Conservation (phyloP, 1,140 invertebrate genomes). For the Oreohelix idahoensis region DNA sequence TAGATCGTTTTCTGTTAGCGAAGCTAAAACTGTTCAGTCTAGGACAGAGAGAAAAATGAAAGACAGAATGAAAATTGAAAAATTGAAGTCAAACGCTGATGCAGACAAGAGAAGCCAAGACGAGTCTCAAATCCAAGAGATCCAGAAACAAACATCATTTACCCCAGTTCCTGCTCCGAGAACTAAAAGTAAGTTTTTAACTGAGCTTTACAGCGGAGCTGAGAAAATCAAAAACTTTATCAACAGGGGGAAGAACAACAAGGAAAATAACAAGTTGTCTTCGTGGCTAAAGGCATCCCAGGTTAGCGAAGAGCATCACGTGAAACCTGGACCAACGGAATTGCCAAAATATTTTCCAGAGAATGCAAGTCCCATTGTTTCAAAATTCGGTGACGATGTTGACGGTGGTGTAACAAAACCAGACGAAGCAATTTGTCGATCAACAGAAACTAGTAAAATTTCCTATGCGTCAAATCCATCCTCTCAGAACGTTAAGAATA, state of each 20-base stretch:
- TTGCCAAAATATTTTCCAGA: no score
- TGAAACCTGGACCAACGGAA: no score
- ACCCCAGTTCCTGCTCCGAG: neutral
- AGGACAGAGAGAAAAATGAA: neutral
- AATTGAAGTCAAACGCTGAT: neutral
- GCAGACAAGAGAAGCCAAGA: neutral
- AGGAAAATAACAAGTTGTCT: neutral
- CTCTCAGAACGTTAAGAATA: no score
- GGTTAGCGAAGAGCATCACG: neutral
- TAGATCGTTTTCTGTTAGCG: neutral
- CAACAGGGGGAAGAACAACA: slow-evolving; percentile 7
- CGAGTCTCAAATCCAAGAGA: neutral
- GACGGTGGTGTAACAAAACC: no score
- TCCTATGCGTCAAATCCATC: no score
- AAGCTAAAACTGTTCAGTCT: neutral
- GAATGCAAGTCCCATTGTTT: no score
- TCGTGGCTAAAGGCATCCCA: neutral
- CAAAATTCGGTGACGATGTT: no score
- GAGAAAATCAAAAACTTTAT: slow-evolving; percentile 8
- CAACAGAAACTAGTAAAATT: no score
- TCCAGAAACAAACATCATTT: neutral
- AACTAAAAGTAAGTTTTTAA: neutral
- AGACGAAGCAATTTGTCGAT: no score
- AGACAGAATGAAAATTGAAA: neutral
- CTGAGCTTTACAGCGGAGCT: neutral